Evolutionary conservation across 2,113 vertebrate species (phyloP).

Genomic region (Rutilus rutilus): DNA sequence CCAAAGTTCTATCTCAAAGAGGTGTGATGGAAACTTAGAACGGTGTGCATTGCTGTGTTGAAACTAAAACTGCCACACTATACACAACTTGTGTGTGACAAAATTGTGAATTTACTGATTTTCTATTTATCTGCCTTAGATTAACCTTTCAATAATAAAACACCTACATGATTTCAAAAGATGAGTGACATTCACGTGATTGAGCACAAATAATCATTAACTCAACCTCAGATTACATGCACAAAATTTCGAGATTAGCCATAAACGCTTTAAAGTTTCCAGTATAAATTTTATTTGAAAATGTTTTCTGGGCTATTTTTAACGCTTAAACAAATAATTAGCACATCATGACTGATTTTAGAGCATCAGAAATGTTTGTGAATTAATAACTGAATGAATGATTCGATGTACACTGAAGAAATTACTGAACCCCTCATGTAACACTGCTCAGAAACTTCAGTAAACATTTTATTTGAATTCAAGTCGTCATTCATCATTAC

Average conservation of each 20-base stretch:
- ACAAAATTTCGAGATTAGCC: background rate
- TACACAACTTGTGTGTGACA: background rate
- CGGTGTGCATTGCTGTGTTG: conserved; percentile 32
- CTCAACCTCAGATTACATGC: background rate
- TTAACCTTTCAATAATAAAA: conserved; percentile 12
- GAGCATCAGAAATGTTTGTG: background rate
- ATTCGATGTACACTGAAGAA: too few species aligned
- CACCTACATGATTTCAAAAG: background rate
- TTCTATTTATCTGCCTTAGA: background rate
- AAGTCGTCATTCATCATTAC: too few species aligned
- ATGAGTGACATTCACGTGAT: background rate
- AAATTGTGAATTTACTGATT: conserved; percentile 27
- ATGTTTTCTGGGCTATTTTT: background rate
- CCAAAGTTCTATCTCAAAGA: background rate
- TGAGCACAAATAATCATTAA: conserved; percentile 5
- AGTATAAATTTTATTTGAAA: background rate
- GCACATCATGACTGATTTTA: background rate
- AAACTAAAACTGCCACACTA: conserved; percentile 15
- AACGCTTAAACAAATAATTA: too few species aligned
- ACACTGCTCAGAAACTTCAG: too few species aligned
- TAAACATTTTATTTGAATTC: too few species aligned
- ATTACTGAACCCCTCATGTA: too few species aligned
- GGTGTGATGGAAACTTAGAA: conserved; percentile 35
- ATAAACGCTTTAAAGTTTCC: background rate
- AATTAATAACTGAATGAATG: too few species aligned